A percentile compares a stretch with the other conserved stretches of the same genome.
Conservation (phyloP, 1,140 invertebrate genomes). For the Zaprionus camerounensis region DNA sequence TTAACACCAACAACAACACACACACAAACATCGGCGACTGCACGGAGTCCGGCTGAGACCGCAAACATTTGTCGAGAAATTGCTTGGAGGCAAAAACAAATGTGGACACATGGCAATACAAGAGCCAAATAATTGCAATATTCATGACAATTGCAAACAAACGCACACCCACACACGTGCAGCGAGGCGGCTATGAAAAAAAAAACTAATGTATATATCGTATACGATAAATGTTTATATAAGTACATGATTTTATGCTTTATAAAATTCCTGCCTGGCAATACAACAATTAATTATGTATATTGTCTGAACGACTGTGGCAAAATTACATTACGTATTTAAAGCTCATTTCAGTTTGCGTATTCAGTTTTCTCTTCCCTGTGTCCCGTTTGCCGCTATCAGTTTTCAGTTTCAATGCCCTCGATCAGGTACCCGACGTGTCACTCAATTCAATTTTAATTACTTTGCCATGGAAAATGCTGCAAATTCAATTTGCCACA, state of each 20-base stretch:
- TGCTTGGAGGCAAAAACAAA: slow-evolving; percentile 53
- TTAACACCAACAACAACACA: slow-evolving; percentile 65
- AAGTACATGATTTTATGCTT: slow-evolving; percentile 46
- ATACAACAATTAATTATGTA: slow-evolving; percentile 63
- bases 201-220: slow-evolving; percentile 31
- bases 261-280: slow-evolving; percentile 57
- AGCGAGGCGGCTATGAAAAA: slow-evolving; percentile 44
- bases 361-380: neutral
- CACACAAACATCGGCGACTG: slow-evolving; percentile 5
- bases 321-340: slow-evolving; percentile 63
- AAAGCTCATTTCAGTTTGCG: slow-evolving; percentile 45
- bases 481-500: slow-evolving; percentile 21
- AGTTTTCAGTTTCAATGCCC: slow-evolving; percentile 1
- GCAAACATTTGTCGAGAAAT: slow-evolving; percentile 48
- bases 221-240: slow-evolving; percentile 11
- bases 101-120: slow-evolving; percentile 54
- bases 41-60: slow-evolving; percentile 17
- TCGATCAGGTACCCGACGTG: neutral
- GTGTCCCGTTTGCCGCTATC: neutral
- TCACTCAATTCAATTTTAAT: slow-evolving; percentile 23
- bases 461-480: neutral
- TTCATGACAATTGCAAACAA: slow-evolving; percentile 79
- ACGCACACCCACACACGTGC: slow-evolving; percentile 40
- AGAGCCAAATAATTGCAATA: slow-evolving; percentile 80
- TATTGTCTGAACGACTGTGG: slow-evolving; percentile 28